Percentiles rank a stretch among this genome's conserved stretches.
Evolutionary conservation across 2,113 vertebrate genomes (phyloP).

Genomic region (Macrotus californicus): DNA sequence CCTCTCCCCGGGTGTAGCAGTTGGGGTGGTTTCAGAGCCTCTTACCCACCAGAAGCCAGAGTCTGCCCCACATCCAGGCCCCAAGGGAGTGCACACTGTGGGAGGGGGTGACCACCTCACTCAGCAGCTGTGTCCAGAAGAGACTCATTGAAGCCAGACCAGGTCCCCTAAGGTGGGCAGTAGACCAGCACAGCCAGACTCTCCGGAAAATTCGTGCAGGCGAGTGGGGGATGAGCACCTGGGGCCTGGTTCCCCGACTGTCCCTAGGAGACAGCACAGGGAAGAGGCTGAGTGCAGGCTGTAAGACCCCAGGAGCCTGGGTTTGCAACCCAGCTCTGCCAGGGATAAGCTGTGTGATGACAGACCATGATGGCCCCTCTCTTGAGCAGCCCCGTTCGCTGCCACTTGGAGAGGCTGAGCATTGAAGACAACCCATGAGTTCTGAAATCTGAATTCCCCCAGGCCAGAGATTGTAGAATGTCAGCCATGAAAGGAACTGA

Average conservation of each 20-base stretch:
- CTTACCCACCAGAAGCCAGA: background rate
- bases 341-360: background rate
- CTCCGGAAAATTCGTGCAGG: accelerated
- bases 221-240: background rate
- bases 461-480: background rate
- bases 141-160: background rate
- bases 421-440: background rate
- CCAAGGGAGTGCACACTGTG: background rate
- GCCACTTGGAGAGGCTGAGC: background rate
- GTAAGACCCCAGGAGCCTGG: background rate
- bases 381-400: background rate
- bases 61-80: background rate
- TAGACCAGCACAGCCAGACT: background rate
- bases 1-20: accelerated
- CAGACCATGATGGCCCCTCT: background rate
- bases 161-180: background rate
- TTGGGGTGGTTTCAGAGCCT: background rate
- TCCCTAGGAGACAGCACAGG: background rate
- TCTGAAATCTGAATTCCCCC: background rate
- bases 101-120: background rate
- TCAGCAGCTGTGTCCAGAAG: background rate
- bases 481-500: background rate
- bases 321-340: background rate
- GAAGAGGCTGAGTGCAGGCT: background rate
- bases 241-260: background rate